A percentile compares a stretch with the other conserved stretches of the same genome.
These are phyloP conservation scores for Myotis lucifugus DNA, from an alignment of 2,113 vertebrate genomes.

Conservation along the genomic window DNA sequence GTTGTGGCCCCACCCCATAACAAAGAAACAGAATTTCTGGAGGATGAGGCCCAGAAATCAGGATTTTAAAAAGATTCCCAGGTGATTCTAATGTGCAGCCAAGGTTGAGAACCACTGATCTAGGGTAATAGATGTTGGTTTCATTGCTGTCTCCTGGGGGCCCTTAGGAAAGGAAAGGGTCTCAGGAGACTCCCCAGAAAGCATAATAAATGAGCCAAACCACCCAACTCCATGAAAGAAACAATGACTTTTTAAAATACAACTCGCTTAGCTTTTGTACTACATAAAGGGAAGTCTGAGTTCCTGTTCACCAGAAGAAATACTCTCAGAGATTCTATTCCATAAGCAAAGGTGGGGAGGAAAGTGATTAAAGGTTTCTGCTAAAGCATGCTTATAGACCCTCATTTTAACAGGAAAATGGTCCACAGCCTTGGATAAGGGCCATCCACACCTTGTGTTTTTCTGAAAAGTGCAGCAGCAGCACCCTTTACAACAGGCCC, in stretches of 20 bases:
- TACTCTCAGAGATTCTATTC: slow-evolving; percentile 11
- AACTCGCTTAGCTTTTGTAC: slow-evolving; percentile 27
- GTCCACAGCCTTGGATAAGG: not conserved
- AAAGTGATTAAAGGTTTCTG: not conserved
- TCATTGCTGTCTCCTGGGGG: slow-evolving; percentile 53
- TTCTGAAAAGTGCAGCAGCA: not conserved
- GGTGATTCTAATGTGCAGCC: too few relatives aligned
- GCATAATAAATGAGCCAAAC: slow-evolving; percentile 67
- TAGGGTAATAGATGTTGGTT: slow-evolving; percentile 60
- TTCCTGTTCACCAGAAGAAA: slow-evolving; percentile 40
- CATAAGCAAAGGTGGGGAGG: not conserved
- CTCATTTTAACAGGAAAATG: slow-evolving; percentile 36
- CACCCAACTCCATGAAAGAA: slow-evolving; percentile 29
- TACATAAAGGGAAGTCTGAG: not conserved
- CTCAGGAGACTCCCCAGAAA: slow-evolving; percentile 65
- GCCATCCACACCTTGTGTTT: not conserved
- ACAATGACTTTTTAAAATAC: slow-evolving; percentile 33
- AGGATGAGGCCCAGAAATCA: too few relatives aligned
- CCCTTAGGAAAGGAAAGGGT: slow-evolving; percentile 62
- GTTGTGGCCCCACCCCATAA: too few relatives aligned
- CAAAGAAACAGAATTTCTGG: too few relatives aligned
- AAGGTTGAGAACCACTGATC: not conserved
- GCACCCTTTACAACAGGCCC: not conserved
- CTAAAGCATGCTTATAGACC: not conserved
- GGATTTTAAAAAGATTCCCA: too few relatives aligned